Percentiles rank a stretch among this genome's conserved stretches.
Conservation (phyloP, 2,888 invertebrate genomes). For the Aethes cnicana region DNA sequence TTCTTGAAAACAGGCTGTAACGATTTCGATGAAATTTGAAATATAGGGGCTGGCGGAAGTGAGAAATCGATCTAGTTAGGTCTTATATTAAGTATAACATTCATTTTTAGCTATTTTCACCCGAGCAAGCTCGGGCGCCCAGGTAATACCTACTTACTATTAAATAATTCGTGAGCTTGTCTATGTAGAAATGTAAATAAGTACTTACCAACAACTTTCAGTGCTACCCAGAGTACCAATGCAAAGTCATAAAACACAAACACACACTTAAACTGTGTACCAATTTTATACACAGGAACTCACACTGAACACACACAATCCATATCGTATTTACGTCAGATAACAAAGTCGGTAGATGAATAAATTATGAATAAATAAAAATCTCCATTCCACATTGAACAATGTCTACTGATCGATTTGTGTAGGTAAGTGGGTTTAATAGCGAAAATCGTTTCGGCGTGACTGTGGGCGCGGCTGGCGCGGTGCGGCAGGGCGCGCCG, state of each 20-base stretch:
- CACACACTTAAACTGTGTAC: conserved; percentile 16
- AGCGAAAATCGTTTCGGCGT: conserved; percentile 35
- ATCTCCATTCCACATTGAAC: background rate
- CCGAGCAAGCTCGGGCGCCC: too few species aligned
- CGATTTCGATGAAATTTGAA: too few species aligned
- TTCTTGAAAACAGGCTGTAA: too few species aligned
- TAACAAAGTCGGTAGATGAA: background rate
- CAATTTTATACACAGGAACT: conserved; percentile 23
- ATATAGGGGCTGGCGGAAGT: too few species aligned
- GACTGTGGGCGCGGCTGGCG: conserved; percentile 55
- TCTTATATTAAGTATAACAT: too few species aligned
- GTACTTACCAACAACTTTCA: conserved; percentile 15
- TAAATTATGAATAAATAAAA: conserved; percentile 3
- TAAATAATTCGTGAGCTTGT: too few species aligned
- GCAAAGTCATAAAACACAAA: conserved; percentile 24
- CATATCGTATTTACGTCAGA: conserved; percentile 15
- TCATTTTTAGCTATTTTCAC: too few species aligned
- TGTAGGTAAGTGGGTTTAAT: conserved; percentile 16
- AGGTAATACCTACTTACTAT: too few species aligned
- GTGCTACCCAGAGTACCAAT: background rate
- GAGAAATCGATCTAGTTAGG: too few species aligned
- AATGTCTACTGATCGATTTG: conserved; percentile 5
- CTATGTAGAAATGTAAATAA: background rate
- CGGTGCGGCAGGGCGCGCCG: conserved; percentile 65
- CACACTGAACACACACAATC: conserved; percentile 21